phyloP scores from a whole-genome alignment of 2,888 invertebrate genomes.

The Polietes domitor region DNA sequence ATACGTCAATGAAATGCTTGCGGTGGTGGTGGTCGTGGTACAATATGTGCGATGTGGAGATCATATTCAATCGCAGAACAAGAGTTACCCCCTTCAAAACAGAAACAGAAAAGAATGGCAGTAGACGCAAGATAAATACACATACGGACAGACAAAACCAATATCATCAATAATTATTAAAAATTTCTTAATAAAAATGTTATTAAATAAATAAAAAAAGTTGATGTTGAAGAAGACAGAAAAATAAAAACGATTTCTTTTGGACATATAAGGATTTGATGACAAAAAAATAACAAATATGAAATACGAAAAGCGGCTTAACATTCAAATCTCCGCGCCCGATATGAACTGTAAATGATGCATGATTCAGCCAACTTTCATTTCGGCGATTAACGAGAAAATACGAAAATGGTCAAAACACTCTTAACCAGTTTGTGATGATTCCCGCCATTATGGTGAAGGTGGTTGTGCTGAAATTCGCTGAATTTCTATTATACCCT shows the following conservation, averaged over 20 bases:
- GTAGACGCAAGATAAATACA: background rate
- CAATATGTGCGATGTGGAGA: background rate
- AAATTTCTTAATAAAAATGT: background rate
- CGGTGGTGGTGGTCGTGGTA: background rate
- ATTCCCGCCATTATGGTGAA: background rate
- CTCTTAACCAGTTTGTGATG: constrained; percentile 5
- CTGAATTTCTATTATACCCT: too few species aligned
- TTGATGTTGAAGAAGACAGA: background rate
- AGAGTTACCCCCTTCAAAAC: background rate
- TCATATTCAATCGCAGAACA: too few species aligned
- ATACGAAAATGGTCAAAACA: constrained; percentile 5
- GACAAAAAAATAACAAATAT: too few species aligned
- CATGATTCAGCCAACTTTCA: constrained; percentile 11
- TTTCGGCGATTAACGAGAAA: background rate
- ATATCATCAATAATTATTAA: background rate
- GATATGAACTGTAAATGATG: background rate
- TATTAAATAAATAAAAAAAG: constrained; percentile 1
- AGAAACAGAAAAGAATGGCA: background rate
- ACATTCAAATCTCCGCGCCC: background rate
- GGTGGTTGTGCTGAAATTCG: background rate
- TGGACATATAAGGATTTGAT: background rate
- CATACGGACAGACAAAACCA: background rate
- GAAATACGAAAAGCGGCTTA: constrained; percentile 7
- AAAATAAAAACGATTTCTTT: background rate
- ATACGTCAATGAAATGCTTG: constrained; percentile 7